A percentile compares a stretch with the other conserved stretches of the same genome.
Evolutionary conservation across 2,888 invertebrate species (phyloP).

Genomic region (Dromius quadrimaculatus): DNA sequence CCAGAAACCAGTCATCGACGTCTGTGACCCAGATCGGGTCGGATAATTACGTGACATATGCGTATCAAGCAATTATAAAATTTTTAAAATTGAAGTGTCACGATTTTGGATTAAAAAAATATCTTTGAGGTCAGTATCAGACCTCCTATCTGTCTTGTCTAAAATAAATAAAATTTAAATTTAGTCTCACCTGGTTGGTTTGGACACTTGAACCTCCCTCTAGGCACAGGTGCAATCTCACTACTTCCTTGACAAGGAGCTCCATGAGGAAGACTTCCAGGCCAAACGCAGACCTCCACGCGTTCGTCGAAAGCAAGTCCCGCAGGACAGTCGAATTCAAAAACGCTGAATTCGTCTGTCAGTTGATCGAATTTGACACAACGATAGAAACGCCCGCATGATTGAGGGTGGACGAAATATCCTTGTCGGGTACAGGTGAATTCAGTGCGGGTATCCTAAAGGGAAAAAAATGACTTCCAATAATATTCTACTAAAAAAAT

Average conservation of each 20-base stretch:
- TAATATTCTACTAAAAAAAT: no score
- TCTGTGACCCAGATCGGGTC: no score
- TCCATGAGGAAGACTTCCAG: constrained; percentile 77
- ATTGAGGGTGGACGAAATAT: constrained; percentile 82
- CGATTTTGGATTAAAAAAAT: no score
- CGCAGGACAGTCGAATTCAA: constrained; percentile 84
- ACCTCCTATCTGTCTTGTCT: no score
- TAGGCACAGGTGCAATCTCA: constrained; percentile 82
- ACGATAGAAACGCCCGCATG: constrained; percentile 83
- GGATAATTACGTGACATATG: no score
- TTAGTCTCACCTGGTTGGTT: constrained; percentile 68
- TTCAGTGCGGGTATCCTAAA: constrained; percentile 77
- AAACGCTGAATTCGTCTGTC: constrained; percentile 80
- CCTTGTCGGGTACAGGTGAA: constrained; percentile 82
- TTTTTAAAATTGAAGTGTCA: no score
- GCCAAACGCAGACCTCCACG: constrained; percentile 86
- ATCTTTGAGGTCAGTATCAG: no score
- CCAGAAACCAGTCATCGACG: no score
- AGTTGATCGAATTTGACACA: constrained; percentile 85
- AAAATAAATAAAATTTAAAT: no score
- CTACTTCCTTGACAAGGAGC: constrained; percentile 82
- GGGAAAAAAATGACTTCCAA: neutral
- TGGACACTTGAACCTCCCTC: constrained; percentile 77
- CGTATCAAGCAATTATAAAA: no score
- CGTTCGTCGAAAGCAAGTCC: constrained; percentile 82